A percentile compares a stretch with the other conserved stretches of the same genome.
Conservation (phyloP, 2,113 vertebrate species). For the Centrocercus urophasianus region DNA sequence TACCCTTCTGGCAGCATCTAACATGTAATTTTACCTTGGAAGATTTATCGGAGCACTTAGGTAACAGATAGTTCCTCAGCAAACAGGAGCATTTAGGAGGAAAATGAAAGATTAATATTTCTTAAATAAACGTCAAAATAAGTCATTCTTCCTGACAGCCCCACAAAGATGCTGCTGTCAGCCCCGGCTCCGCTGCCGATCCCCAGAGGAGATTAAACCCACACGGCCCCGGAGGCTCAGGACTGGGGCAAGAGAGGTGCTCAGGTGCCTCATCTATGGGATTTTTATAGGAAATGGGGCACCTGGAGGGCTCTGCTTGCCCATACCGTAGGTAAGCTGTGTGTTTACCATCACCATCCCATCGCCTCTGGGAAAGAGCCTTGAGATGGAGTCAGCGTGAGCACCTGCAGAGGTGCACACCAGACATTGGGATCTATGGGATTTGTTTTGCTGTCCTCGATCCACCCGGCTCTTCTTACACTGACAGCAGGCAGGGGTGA, state of each 20-base stretch:
- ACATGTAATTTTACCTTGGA: conserved; percentile 79
- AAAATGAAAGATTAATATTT: conserved; percentile 71
- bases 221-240: neutral
- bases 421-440: rapidly evolving
- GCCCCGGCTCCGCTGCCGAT: neutral
- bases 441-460: neutral
- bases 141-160: conserved; percentile 7
- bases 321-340: neutral
- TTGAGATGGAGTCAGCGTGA: rapidly evolving
- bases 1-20: conserved; percentile 70
- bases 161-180: conserved; percentile 12
- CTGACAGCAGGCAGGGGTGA: neutral
- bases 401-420: neutral
- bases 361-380: neutral
- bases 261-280: neutral
- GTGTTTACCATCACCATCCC: neutral
- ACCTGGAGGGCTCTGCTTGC: neutral
- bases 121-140: conserved; percentile 61
- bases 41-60: conserved; percentile 77
- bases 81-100: conserved; percentile 74
- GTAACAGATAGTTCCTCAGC: conserved; percentile 79
- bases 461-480: rapidly evolving
- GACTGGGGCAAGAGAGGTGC: neutral
- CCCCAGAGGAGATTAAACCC: neutral
- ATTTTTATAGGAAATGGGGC: neutral